These are phyloP conservation scores for Xiphophorus birchmanni DNA, from an alignment of 2,797 vertebrate species.

Conservation along the genomic window DNA sequence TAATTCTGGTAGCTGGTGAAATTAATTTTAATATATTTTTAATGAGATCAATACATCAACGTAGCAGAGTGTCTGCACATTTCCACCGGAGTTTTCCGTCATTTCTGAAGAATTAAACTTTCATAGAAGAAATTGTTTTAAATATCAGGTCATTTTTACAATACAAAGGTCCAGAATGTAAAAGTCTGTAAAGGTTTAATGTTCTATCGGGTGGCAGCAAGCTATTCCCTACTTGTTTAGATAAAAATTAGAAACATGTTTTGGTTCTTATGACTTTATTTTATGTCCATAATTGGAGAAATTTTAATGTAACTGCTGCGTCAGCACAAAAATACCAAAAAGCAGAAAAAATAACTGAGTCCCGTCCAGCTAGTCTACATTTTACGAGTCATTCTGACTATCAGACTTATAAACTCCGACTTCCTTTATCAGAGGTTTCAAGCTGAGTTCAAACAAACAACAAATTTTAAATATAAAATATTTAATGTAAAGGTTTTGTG, in stretches of 20 bases:
- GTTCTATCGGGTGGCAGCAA: not conserved
- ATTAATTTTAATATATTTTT: not conserved
- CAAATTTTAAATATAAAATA: not conserved
- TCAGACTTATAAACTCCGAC: not conserved
- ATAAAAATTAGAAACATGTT: not conserved
- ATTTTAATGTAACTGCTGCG: not conserved
- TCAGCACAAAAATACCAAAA: not conserved
- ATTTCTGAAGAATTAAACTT: not conserved
- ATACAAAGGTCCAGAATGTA: too few relatives aligned
- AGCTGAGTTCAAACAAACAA: not conserved
- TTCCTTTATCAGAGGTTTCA: not conserved
- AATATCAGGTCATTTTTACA: not conserved
- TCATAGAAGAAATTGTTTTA: not conserved
- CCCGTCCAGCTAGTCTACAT: not conserved
- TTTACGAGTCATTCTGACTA: not conserved
- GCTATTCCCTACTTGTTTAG: not conserved
- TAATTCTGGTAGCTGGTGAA: not conserved
- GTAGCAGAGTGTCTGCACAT: not conserved
- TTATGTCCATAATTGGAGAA: not conserved
- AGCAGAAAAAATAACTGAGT: not conserved
- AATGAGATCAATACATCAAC: not conserved
- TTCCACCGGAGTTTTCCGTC: not conserved
- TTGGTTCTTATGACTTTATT: not conserved
- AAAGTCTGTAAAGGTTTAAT: too few relatives aligned
- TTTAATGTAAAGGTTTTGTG: not conserved